phyloP scores from a whole-genome alignment of 2,888 invertebrate genomes.

The Eucriotettix oculatus region DNA sequence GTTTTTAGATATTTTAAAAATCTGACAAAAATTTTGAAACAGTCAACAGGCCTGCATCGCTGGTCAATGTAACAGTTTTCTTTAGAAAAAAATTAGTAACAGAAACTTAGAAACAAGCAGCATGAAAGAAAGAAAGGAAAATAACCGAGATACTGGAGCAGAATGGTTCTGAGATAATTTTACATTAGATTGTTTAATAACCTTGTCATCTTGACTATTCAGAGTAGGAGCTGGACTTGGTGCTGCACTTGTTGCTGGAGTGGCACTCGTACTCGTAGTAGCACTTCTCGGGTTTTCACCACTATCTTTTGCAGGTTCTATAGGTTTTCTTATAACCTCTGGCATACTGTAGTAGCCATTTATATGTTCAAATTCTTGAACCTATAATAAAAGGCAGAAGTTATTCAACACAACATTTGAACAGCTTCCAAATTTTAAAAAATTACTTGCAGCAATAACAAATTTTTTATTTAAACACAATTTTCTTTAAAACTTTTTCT shows the following conservation, averaged over 20 bases:
- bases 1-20: too few species aligned
- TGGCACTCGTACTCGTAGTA: constrained; percentile 28
- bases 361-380: constrained; percentile 96
- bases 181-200: background rate
- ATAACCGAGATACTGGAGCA: background rate
- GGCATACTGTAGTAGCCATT: constrained; percentile 98
- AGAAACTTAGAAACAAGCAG: too few species aligned
- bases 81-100: too few species aligned
- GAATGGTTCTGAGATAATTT: background rate
- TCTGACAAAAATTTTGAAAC: too few species aligned
- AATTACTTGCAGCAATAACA: too few species aligned
- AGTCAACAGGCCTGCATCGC: too few species aligned
- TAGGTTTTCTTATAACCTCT: constrained; percentile 65
- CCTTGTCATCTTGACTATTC: constrained; percentile 20
- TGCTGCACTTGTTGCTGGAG: constrained; percentile 33
- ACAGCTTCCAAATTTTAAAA: too few species aligned
- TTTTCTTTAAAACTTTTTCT: too few species aligned
- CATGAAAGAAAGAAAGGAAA: too few species aligned
- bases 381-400: constrained; percentile 26
- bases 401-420: too few species aligned
- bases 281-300: constrained; percentile 30
- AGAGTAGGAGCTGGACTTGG: constrained; percentile 53
- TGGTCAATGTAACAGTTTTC: too few species aligned
- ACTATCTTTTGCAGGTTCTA: constrained; percentile 42
- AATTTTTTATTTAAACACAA: too few species aligned